A percentile compares a stretch with the other conserved stretches of the same genome.
Conservation (phyloP, 2,888 invertebrate species). For the Monochamus alternatus region DNA sequence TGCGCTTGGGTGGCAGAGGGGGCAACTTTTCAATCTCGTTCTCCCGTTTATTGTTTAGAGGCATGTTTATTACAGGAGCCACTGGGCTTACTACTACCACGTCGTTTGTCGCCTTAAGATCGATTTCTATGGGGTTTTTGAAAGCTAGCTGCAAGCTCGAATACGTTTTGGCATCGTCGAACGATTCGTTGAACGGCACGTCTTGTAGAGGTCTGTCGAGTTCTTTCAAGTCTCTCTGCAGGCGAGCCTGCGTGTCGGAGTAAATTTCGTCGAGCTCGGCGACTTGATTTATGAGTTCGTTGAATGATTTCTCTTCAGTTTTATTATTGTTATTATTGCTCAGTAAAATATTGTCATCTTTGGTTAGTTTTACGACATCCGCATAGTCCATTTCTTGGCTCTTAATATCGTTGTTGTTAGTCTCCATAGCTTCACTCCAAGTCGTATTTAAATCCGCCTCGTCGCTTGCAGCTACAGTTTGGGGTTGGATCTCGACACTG, state of each 20-base stretch:
- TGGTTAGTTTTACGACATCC: slow-evolving; percentile 52
- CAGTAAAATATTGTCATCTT: slow-evolving; percentile 25
- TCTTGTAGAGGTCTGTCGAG: slow-evolving; percentile 50
- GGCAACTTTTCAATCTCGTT: slow-evolving; percentile 75
- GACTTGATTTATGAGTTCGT: slow-evolving; percentile 84
- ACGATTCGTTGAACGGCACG: slow-evolving; percentile 73
- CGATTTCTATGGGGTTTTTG: slow-evolving; percentile 84
- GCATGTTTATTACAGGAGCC: slow-evolving; percentile 71
- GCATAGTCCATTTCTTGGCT: slow-evolving; percentile 59
- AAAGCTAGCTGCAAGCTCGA: slow-evolving; percentile 90
- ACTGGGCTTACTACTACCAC: slow-evolving; percentile 68
- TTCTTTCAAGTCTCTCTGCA: slow-evolving; percentile 62
- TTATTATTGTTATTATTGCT: slow-evolving; percentile 44
- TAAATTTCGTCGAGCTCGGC: slow-evolving; percentile 88
- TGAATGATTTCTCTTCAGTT: slow-evolving; percentile 76
- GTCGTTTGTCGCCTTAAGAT: slow-evolving; percentile 60
- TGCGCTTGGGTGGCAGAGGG: slow-evolving; percentile 86
- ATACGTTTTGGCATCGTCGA: slow-evolving; percentile 86
- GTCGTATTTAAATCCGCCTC: slow-evolving; percentile 34
- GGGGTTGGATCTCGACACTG: slow-evolving; percentile 2
- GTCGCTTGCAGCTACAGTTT: slow-evolving; percentile 4
- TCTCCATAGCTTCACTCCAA: slow-evolving; percentile 58
- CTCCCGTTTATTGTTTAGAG: slow-evolving; percentile 69
- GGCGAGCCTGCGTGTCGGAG: slow-evolving; percentile 79
- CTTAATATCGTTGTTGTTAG: slow-evolving; percentile 66